Evolutionary conservation across 2,888 invertebrate species (phyloP), one percentile per base, ranked within the genome.

Genomic region (Nomada ferruginata): DNA sequence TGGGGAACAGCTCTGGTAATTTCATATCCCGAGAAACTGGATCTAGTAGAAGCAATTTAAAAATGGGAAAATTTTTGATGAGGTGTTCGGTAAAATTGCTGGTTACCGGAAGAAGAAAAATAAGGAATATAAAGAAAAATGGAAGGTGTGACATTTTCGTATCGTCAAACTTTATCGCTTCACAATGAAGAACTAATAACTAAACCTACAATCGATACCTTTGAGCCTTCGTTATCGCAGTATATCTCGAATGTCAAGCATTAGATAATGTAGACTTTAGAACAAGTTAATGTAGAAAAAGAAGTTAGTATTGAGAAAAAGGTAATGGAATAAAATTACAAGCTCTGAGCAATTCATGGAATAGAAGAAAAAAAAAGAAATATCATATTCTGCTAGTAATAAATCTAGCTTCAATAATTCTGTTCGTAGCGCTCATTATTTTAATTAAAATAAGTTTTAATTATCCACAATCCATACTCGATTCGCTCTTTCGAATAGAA

Each of bases 1-100:
- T 71, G 29, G 52, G 11, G 11, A 23, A 60, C 42, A 52, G 26
- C 23, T 44, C 44, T 44, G 5, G 76, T n/a, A 63, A 63, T 70
- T 53, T 65, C 63, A 15, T 63, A 52, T 70, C 47, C 4, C 2
- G 15, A 26, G 44, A 36, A 59, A 66, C 42, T 52, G 18, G 60
- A 69, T 60, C 20, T n/a, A 11, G 5, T 1, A 50, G 7, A 68
- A 20, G 42, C 52, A 52, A 23, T 15, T 52, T 23, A 36, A 26
- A 20, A 20, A 15, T 3, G 5, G 44, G 10, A 13, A 13, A 65
- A 15, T 29, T 26, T 42, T 23, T n/a, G 57, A 42, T 13, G 4
- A 59, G 23, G 50, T 42, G 23, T 36, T 23, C 18, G 57, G n/a
- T 29, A 3, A 64, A 4, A 29, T n/a, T 26, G 10, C 18, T 26